phyloP scores from a whole-genome alignment of 2,113 vertebrate species.

The Gadus chalcogrammus region DNA sequence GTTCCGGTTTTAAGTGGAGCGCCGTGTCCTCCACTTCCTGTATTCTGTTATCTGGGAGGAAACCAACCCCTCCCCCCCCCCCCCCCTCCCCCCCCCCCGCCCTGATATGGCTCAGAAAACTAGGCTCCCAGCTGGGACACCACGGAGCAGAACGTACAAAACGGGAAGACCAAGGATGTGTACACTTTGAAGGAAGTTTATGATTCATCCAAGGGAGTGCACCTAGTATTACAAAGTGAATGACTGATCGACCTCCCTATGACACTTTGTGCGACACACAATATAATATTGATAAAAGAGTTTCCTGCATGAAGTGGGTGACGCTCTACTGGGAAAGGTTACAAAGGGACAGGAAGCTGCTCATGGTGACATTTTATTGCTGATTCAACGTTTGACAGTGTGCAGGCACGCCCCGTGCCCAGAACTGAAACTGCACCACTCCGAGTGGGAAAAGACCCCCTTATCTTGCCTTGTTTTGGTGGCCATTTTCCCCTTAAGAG shows the following conservation, averaged over 20 bases:
- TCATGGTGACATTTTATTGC: conserved; percentile 36
- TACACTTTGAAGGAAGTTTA: no score
- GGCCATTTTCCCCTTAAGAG: background rate
- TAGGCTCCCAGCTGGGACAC: conserved; percentile 1
- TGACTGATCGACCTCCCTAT: no score
- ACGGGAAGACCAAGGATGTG: no score
- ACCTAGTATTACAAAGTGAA: no score
- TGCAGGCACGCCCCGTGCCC: conserved; percentile 44
- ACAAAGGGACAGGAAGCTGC: conserved; percentile 43
- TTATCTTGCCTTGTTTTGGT: conserved; percentile 31
- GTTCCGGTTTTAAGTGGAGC: conserved; percentile 46
- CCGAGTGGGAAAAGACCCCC: conserved; percentile 39
- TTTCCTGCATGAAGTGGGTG: no score
- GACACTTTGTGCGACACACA: no score
- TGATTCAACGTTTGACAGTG: conserved; percentile 21
- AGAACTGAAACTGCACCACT: conserved; percentile 34
- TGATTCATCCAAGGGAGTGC: no score
- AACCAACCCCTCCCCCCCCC: conserved; percentile 17
- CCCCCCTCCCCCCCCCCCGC: conserved; percentile 22
- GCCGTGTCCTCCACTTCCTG: conserved; percentile 54
- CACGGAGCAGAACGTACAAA: no score
- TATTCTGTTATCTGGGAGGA: conserved; percentile 49
- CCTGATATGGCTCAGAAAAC: conserved; percentile 36
- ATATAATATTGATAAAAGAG: no score
- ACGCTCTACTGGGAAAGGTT: background rate